phyloP scores from a whole-genome alignment of 2,113 vertebrate genomes.

The Catharus bicknelli region DNA sequence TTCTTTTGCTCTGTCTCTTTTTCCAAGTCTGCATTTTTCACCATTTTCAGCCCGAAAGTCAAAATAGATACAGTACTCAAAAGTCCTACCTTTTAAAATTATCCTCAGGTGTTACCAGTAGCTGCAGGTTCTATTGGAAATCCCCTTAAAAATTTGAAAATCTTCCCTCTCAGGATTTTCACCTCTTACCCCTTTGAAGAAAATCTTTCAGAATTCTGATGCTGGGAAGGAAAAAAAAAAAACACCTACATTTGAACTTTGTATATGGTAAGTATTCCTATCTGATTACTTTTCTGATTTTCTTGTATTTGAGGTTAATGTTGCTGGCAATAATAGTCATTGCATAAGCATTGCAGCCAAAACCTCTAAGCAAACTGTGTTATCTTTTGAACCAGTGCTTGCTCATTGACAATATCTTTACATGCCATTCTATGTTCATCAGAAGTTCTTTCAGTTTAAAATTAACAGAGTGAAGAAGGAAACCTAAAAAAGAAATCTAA shows the following conservation, averaged over 20 bases:
- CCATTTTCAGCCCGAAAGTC: background rate
- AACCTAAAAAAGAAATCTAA: background rate
- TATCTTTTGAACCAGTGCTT: background rate
- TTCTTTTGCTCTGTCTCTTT: background rate
- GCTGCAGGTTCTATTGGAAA: background rate
- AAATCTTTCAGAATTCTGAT: background rate
- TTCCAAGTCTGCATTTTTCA: background rate
- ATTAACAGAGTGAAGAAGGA: background rate
- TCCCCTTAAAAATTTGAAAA: background rate
- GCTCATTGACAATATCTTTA: background rate
- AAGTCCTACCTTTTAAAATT: background rate
- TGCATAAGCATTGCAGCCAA: background rate
- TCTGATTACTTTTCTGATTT: slow-evolving; percentile 21
- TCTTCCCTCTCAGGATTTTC: background rate
- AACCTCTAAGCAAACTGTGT: background rate
- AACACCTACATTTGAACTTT: background rate
- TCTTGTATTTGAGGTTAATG: background rate
- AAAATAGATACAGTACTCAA: background rate
- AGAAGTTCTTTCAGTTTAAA: background rate
- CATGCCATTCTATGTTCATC: background rate
- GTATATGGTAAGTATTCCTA: background rate
- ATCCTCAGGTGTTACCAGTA: background rate
- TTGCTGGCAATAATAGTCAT: background rate
- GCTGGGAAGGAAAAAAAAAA: background rate
- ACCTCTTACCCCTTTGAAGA: background rate